phyloP scores from a whole-genome alignment of 1,140 invertebrate genomes.

The Neodiprion fabricii region DNA sequence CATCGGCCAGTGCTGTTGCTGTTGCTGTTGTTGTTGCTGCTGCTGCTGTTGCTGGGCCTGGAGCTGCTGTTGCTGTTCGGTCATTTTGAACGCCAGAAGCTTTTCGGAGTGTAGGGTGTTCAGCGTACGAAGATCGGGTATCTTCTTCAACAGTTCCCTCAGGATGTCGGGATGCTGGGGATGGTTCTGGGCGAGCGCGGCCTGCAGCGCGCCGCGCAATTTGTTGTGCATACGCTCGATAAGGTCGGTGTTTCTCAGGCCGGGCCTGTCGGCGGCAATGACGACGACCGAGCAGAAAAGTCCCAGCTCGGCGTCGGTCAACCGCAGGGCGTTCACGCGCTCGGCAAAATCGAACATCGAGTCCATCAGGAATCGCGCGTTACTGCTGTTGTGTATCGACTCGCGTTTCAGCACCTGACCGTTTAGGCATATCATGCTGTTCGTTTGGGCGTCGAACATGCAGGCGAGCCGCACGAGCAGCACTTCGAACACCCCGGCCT shows the following conservation, averaged over 20 bases:
- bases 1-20: conserved; percentile 65
- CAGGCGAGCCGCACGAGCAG: conserved; percentile 90
- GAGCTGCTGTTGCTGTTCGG: conserved; percentile 82
- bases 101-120: conserved; percentile 97
- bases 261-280: conserved; percentile 92
- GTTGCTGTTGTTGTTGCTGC: conserved; percentile 60
- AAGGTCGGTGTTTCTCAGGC: conserved; percentile 88
- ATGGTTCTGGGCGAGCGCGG: conserved; percentile 87
- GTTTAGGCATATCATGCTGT: conserved; percentile 92
- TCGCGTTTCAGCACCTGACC: conserved; percentile 90
- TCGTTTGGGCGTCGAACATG: conserved; percentile 90
- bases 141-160: conserved; percentile 89
- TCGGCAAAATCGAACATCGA: conserved; percentile 98
- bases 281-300: conserved; percentile 95
- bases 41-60: conserved; percentile 61
- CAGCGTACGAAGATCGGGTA: conserved; percentile 92
- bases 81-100: conserved; percentile 90
- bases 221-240: conserved; percentile 92
- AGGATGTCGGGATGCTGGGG: conserved; percentile 80
- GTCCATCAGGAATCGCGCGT: conserved; percentile 93
- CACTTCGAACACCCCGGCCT: conserved; percentile 95
- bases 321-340: conserved; percentile 85
- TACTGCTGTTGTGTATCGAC: conserved; percentile 87
- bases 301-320: conserved; percentile 92
- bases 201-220: conserved; percentile 83